phyloP scores from a whole-genome alignment of 2,888 invertebrate genomes.

The Philonicus albiceps region DNA sequence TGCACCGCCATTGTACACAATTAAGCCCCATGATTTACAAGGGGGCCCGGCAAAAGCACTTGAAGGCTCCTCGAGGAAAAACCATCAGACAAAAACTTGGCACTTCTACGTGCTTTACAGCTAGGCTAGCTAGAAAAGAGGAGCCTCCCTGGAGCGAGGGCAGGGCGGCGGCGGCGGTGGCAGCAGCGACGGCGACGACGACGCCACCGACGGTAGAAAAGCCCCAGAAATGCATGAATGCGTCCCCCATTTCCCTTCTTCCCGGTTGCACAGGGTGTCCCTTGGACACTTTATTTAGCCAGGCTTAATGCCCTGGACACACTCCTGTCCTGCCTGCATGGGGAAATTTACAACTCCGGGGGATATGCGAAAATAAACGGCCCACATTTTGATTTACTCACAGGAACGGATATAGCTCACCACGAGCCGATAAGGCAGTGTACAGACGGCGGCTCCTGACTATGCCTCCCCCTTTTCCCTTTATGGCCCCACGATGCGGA shows the following conservation, averaged over 20 bases:
- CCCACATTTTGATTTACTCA: constrained; percentile 33
- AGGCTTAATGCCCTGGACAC: neutral
- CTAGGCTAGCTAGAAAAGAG: neutral
- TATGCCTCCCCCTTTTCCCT: neutral
- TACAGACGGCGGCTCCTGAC: neutral
- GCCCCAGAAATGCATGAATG: constrained; percentile 11
- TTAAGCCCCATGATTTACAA: constrained; percentile 36
- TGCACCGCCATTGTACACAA: neutral
- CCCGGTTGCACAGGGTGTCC: neutral
- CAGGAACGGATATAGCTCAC: constrained; percentile 16
- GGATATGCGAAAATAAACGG: constrained; percentile 29
- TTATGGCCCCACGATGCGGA: constrained; percentile 20
- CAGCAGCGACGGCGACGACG: neutral
- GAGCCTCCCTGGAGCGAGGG: neutral
- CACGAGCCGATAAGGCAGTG: neutral
- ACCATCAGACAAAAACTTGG: constrained; percentile 40
- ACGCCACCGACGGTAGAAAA: neutral
- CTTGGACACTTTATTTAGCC: neutral
- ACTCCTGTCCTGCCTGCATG: neutral
- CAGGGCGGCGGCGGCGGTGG: neutral
- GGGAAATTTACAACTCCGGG: constrained; percentile 33
- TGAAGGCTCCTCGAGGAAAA: constrained; percentile 2
- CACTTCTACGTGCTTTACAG: constrained; percentile 23
- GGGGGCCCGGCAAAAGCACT: constrained; percentile 16
- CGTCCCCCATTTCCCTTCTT: neutral